A percentile compares a stretch with the other conserved stretches of the same genome.
These are phyloP conservation scores for Lanius collurio DNA, from an alignment of 2,113 vertebrate species.

Conservation along the genomic window DNA sequence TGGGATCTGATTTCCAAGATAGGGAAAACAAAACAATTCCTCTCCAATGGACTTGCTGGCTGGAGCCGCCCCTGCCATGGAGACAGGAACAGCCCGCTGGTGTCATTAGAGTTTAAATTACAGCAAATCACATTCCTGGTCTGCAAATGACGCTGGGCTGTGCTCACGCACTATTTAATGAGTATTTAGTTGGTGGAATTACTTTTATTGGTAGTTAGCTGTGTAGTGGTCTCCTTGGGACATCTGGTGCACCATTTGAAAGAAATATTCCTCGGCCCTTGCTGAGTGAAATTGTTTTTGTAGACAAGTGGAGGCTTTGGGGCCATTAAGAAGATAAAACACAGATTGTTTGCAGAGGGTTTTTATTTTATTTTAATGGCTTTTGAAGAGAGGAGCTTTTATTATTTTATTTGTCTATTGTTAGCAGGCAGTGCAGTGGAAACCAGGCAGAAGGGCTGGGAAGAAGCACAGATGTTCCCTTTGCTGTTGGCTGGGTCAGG, in stretches of 20 bases:
- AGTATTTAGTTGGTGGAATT: slow-evolving; percentile 19
- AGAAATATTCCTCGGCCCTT: slow-evolving; percentile 27
- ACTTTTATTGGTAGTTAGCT: slow-evolving; percentile 34
- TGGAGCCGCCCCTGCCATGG: background rate
- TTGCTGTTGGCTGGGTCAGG: background rate
- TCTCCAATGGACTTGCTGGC: background rate
- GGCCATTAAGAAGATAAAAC: slow-evolving; percentile 48
- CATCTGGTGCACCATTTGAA: slow-evolving; percentile 35
- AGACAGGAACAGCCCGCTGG: background rate
- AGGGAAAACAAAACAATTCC: background rate
- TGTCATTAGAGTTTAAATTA: background rate
- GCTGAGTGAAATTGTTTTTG: slow-evolving; percentile 47
- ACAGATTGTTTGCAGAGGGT: background rate
- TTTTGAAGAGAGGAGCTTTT: background rate
- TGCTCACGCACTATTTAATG: background rate
- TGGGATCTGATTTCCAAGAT: background rate
- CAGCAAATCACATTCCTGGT: background rate
- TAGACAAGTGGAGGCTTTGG: slow-evolving; percentile 28
- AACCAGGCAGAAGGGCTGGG: background rate
- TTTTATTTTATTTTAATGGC: background rate
- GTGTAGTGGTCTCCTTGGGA: slow-evolving; percentile 32
- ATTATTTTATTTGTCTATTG: background rate
- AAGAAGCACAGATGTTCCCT: background rate
- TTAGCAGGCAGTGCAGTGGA: background rate
- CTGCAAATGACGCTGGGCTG: background rate